These are phyloP conservation scores for Cranoglanis bouderius DNA, from an alignment of 2,113 vertebrate species.

Conservation along the genomic window DNA sequence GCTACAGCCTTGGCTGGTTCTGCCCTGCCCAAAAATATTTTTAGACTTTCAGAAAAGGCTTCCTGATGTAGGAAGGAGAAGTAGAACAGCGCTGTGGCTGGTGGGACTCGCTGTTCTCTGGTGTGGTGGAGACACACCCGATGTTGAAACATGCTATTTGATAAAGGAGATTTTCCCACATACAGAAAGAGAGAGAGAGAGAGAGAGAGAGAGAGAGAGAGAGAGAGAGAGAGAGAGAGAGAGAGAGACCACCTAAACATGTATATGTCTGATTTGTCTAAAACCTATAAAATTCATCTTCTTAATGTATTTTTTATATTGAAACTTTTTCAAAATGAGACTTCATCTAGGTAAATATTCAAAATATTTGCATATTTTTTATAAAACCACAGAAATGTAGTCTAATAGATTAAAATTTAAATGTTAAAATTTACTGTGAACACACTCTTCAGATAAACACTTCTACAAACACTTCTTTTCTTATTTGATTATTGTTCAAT, in stretches of 20 bases:
- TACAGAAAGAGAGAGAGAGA: neutral
- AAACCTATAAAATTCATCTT: neutral
- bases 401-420: too few species aligned
- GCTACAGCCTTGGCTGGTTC: slow-evolving; percentile 61
- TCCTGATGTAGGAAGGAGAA: slow-evolving; percentile 61
- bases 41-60: slow-evolving; percentile 66
- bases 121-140: slow-evolving; percentile 32
- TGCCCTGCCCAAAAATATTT: slow-evolving; percentile 67
- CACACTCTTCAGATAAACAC: too few species aligned
- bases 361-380: too few species aligned
- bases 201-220: neutral
- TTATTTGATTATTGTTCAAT: too few species aligned
- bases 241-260: neutral
- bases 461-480: too few species aligned
- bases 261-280: neutral
- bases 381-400: too few species aligned
- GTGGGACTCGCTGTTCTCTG: slow-evolving; percentile 24
- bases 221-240: neutral
- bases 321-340: too few species aligned
- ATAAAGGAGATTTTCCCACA: neutral
- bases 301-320: too few species aligned
- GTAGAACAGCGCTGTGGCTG: slow-evolving; percentile 5
- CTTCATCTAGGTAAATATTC: too few species aligned
- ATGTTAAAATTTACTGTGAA: too few species aligned
- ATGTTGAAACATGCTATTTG: slow-evolving; percentile 13